Percentiles rank a stretch among this genome's conserved stretches.
phyloP scores from a whole-genome alignment of 2,888 invertebrate species.

The Gonocerus acuteangulatus region DNA sequence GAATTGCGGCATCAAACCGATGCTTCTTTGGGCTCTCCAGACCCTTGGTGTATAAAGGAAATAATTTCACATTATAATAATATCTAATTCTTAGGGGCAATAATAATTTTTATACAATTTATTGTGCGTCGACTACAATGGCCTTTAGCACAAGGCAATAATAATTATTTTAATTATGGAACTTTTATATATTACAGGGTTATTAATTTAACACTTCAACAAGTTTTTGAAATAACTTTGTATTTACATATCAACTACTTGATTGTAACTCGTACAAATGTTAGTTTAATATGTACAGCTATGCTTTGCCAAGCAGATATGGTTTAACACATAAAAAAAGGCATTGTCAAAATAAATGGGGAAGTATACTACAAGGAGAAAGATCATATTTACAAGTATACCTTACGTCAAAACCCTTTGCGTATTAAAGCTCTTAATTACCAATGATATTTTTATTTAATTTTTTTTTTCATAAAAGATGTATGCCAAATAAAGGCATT shows the following conservation, averaged over 20 bases:
- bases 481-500: neutral
- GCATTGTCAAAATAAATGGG: slow-evolving; percentile 27
- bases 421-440: slow-evolving; percentile 36
- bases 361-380: slow-evolving; percentile 33
- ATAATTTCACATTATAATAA: too few species aligned
- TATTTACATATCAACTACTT: slow-evolving; percentile 33
- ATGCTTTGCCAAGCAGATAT: slow-evolving; percentile 32
- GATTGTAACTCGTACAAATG: slow-evolving; percentile 33
- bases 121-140: too few species aligned
- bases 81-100: too few species aligned
- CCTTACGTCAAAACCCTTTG: slow-evolving; percentile 33
- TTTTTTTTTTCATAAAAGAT: neutral
- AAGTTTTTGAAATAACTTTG: slow-evolving; percentile 28
- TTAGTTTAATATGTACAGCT: slow-evolving; percentile 32
- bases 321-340: slow-evolving; percentile 28
- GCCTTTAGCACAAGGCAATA: too few species aligned
- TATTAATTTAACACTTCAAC: neutral
- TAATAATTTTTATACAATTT: too few species aligned
- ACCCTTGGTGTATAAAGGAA: too few species aligned
- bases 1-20: too few species aligned
- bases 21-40: too few species aligned
- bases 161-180: too few species aligned
- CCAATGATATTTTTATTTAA: slow-evolving; percentile 33
- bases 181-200: too few species aligned
- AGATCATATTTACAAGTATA: slow-evolving; percentile 33